phyloP scores from a whole-genome alignment of 1,140 invertebrate genomes.

The Atta colombica region DNA sequence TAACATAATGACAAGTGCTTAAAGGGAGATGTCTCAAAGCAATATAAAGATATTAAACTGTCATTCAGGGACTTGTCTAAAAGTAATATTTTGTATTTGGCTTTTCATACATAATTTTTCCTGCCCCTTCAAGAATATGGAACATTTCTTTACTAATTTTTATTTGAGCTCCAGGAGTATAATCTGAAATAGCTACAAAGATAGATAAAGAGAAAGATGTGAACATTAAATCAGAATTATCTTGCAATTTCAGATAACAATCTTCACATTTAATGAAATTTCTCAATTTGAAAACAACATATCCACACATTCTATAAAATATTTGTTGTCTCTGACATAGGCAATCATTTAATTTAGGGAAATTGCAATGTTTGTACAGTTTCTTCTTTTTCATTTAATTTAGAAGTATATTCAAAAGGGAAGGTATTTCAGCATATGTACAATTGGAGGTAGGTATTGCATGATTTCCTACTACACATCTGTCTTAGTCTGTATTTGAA shows the following conservation, averaged over 20 bases:
- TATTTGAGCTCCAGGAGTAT: slow-evolving; percentile 5
- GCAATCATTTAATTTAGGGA: neutral
- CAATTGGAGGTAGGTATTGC: neutral
- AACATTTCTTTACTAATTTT: neutral
- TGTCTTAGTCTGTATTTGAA: neutral
- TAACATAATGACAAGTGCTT: neutral
- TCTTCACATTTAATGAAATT: neutral
- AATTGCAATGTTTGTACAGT: neutral
- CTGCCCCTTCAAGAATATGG: neutral
- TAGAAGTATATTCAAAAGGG: neutral
- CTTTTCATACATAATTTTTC: neutral
- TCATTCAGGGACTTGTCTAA: neutral
- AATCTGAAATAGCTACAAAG: neutral
- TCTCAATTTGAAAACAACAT: neutral
- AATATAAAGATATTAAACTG: neutral
- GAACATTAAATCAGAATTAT: neutral
- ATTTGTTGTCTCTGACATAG: neutral
- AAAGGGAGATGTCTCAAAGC: neutral
- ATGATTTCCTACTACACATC: neutral
- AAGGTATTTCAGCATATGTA: neutral
- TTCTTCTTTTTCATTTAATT: neutral
- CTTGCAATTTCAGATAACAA: neutral
- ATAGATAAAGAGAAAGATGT: neutral
- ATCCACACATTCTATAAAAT: neutral
- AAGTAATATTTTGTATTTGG: neutral